phyloP scores from a whole-genome alignment of 2,888 invertebrate genomes.

The Teleiodes luculella region DNA sequence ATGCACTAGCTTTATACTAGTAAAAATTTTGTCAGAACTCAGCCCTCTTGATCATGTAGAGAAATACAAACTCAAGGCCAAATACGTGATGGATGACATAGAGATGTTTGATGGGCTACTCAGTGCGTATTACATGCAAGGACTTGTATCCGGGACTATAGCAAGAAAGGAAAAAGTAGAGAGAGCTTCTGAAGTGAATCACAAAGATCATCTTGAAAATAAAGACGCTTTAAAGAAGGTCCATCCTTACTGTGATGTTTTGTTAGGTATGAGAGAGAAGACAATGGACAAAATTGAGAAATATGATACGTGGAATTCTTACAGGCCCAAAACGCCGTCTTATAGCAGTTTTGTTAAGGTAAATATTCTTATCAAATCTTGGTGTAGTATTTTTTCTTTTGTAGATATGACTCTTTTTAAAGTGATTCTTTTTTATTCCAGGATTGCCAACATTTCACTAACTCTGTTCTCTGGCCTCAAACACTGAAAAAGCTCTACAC shows the following conservation, averaged over 20 bases:
- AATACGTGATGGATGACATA: slow-evolving; percentile 84
- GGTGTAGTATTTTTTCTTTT: not conserved
- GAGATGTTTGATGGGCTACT: slow-evolving; percentile 76
- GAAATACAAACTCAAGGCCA: slow-evolving; percentile 85
- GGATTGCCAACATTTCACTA: slow-evolving; percentile 71
- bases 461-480: slow-evolving; percentile 57
- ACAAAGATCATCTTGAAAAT: slow-evolving; percentile 37
- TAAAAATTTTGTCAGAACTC: slow-evolving; percentile 79
- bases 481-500: slow-evolving; percentile 42
- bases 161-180: slow-evolving; percentile 47
- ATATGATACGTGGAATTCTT: slow-evolving; percentile 75
- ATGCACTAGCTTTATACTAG: slow-evolving; percentile 75
- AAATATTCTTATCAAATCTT: slow-evolving; percentile 25
- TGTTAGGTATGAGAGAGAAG: slow-evolving; percentile 55
- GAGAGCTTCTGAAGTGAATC: slow-evolving; percentile 41
- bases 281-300: slow-evolving; percentile 56
- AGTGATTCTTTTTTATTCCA: slow-evolving; percentile 34
- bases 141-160: slow-evolving; percentile 53
- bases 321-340: slow-evolving; percentile 70
- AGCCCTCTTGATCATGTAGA: slow-evolving; percentile 90
- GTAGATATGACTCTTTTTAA: not conserved
- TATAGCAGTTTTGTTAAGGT: slow-evolving; percentile 78
- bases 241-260: slow-evolving; percentile 65
- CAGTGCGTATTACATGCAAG: slow-evolving; percentile 78
- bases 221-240: slow-evolving; percentile 48